phyloP scores from a whole-genome alignment of 1,140 invertebrate genomes.

The Aphidius ervi region DNA sequence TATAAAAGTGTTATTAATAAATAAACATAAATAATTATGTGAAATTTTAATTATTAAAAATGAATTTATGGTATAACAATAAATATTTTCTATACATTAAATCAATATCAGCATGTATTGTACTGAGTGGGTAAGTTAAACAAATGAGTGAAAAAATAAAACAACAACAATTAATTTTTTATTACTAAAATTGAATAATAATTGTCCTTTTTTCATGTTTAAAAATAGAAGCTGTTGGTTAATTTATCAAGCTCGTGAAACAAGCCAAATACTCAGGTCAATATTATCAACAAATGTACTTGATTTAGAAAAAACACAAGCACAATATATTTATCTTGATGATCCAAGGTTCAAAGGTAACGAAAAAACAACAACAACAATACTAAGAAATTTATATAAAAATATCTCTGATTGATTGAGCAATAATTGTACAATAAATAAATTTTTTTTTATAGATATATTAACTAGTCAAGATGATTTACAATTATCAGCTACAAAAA shows the following conservation, averaged over 20 bases:
- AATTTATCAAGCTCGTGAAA: slow-evolving; percentile 43
- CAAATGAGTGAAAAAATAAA: too few species aligned
- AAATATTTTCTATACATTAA: too few species aligned
- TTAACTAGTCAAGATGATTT: slow-evolving; percentile 36
- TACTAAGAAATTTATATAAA: neutral
- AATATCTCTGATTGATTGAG: neutral
- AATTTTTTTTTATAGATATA: slow-evolving; percentile 31
- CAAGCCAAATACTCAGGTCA: slow-evolving; percentile 37
- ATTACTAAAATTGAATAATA: too few species aligned
- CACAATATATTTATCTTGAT: slow-evolving; percentile 51
- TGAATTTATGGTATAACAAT: too few species aligned
- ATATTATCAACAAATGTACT: slow-evolving; percentile 39
- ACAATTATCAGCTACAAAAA: slow-evolving; percentile 29
- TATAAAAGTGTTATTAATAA: too few species aligned
- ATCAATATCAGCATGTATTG: too few species aligned
- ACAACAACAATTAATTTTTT: too few species aligned
- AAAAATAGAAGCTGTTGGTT: slow-evolving; percentile 42
- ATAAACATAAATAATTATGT: too few species aligned
- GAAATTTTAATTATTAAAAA: too few species aligned
- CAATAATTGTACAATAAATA: neutral
- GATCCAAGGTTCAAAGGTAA: slow-evolving; percentile 46
- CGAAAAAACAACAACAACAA: too few species aligned
- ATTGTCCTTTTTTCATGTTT: too few species aligned
- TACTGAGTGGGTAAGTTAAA: too few species aligned
- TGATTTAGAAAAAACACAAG: slow-evolving; percentile 38